Evolutionary conservation across 2,797 vertebrate genomes (phyloP).

Genomic region (Emydoidea blandingii): DNA sequence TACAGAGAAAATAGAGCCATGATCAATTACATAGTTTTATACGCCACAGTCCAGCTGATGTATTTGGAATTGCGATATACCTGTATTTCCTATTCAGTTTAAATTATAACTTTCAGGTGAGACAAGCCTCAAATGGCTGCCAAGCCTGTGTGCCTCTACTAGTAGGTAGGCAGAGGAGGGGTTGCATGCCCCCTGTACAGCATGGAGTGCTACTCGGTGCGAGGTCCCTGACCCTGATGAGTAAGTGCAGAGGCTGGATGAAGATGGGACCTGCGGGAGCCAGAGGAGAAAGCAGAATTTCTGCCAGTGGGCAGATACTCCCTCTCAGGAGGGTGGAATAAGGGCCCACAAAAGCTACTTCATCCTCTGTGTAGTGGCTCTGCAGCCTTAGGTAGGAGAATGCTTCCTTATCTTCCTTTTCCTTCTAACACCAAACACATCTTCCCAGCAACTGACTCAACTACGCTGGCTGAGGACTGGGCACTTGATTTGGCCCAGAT

Average conservation of each 20-base stretch:
- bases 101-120: not conserved
- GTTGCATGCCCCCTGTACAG: not conserved
- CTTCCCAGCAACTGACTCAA: not conserved
- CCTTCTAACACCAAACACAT: not conserved
- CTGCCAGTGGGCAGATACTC: not conserved
- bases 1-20: fast-evolving
- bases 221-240: not conserved
- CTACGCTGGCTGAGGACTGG: not conserved
- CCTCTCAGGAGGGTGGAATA: not conserved
- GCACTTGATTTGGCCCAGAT: not conserved
- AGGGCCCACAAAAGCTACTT: not conserved
- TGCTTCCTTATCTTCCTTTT: not conserved
- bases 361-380: not conserved
- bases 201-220: not conserved
- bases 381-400: not conserved
- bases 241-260: not conserved
- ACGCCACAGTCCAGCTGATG: fast-evolving
- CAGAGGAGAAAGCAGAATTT: not conserved
- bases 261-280: not conserved
- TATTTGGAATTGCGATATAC: not conserved
- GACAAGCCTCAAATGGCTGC: not conserved
- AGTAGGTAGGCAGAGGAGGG: not conserved
- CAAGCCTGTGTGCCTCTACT: not conserved
- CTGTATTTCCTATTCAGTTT: not conserved
- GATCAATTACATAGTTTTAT: not conserved